Evolutionary conservation across 2,113 vertebrate genomes (phyloP).

Genomic region (Donacobius atricapilla): DNA sequence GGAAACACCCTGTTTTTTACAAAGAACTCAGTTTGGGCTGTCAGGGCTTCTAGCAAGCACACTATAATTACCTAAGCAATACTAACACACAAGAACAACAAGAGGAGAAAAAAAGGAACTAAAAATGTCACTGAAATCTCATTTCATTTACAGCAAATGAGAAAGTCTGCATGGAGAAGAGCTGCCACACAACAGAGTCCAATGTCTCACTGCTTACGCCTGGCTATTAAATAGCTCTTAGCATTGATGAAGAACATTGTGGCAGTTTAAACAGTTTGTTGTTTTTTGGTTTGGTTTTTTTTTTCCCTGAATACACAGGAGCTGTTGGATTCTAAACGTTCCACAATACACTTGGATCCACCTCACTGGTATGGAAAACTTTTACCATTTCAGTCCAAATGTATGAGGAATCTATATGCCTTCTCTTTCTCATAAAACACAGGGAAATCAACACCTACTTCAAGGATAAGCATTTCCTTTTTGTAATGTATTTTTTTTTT

Average conservation of each 20-base stretch:
- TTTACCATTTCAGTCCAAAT: background rate
- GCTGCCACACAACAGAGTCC: background rate
- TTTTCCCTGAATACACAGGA: background rate
- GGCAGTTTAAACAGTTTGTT: background rate
- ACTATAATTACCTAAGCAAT: conserved; percentile 33
- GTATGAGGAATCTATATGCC: background rate
- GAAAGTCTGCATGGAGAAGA: background rate
- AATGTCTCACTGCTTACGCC: accelerated
- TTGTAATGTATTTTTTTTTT: background rate
- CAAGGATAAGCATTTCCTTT: background rate
- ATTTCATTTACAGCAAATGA: background rate
- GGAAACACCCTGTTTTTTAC: conserved; percentile 1
- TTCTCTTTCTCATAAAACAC: background rate
- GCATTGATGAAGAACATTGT: background rate
- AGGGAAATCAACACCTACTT: background rate
- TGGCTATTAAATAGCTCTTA: background rate
- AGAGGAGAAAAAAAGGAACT: background rate
- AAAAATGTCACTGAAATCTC: background rate
- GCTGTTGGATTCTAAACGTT: background rate
- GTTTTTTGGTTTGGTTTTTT: background rate
- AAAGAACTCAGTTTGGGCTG: conserved; percentile 31
- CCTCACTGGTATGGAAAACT: background rate
- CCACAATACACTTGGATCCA: background rate
- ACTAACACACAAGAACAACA: background rate
- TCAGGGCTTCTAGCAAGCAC: background rate